Evolutionary conservation across 2,113 vertebrate species (phyloP).

Genomic region (Oryzias curvinotus): DNA sequence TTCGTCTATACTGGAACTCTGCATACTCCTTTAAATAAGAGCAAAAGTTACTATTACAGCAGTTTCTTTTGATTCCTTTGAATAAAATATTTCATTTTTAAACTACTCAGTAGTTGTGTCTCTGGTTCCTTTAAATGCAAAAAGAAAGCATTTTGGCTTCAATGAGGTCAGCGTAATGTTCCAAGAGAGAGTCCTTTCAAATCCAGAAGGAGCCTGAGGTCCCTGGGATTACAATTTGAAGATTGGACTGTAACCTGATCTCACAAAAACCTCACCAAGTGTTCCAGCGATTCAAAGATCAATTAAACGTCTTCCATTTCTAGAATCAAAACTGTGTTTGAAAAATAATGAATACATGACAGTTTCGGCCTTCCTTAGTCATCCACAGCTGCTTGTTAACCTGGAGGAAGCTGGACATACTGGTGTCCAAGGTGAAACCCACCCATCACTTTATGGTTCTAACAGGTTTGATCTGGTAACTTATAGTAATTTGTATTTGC

Average conservation of each 20-base stretch:
- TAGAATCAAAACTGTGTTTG: too few relatives aligned
- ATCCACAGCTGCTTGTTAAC: too few relatives aligned
- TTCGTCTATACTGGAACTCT: constrained; percentile 97
- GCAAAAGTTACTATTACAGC: not conserved
- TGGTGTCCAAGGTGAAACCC: too few relatives aligned
- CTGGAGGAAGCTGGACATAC: too few relatives aligned
- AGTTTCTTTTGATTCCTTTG: not conserved
- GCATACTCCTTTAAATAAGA: constrained; percentile 88
- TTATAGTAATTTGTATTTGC: too few relatives aligned
- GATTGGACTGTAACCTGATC: constrained; percentile 1
- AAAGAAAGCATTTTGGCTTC: not conserved
- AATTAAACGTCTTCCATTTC: not conserved
- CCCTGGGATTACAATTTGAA: constrained; percentile 10
- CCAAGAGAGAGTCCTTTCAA: constrained; percentile 14
- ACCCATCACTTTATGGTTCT: too few relatives aligned
- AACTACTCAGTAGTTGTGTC: too few relatives aligned
- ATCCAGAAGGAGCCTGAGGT: constrained; percentile 9
- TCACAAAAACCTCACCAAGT: constrained; percentile 7
- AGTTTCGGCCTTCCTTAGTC: too few relatives aligned
- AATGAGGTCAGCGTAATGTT: constrained; percentile 5
- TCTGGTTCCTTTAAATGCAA: too few relatives aligned
- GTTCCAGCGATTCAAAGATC: not conserved
- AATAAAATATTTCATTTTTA: not conserved
- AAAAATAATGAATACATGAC: too few relatives aligned
- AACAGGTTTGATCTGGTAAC: too few relatives aligned